Evolutionary conservation across 2,113 vertebrate species (phyloP), one percentile per base, ranked within the genome.

Genomic region (Periophthalmodon schlosseri): DNA sequence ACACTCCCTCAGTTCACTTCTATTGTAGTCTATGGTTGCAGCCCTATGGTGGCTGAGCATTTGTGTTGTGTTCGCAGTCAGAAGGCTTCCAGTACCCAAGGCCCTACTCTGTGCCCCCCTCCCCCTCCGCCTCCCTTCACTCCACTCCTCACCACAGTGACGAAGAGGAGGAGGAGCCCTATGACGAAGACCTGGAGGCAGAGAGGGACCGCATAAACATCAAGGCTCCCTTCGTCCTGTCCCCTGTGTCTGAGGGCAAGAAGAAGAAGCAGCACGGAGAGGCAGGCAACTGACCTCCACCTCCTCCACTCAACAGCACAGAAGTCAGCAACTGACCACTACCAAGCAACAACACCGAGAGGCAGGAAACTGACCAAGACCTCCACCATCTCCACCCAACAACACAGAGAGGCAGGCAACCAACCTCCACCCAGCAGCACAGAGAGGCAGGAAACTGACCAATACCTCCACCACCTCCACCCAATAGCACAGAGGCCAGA

Each of bases 131-230:
- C 36, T 99, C 97, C 20, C 78, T 96, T 84, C 93, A 92, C 86
- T 98, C 96, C 80, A 99, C 95, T 56, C 97, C 97, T 3, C 95
- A 95, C 66, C 94, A 96, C 81, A 98, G 96, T 0, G 95, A 96
- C 5, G 94, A 68, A 0, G 95, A 96, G 74, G 94, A 91, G 0
- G 92, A 95, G 0, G 96, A 96, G 75, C 85, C 95, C 23, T 99
- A 99, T 0, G 91, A 99, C 0, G 97, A 99, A 84, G 97, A 99
- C 0, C 93, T 96, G 84, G 97, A 99, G 77, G 97, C 96, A 0
- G 94, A 98, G 87, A 94, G 94, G 87, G 97, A 99, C 60, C 92
- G 96, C 36, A 80, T 94, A 80, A 99, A 99, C 81, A 97, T 99
- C 75, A 98, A 96, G 90, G 84, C 94, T 1, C 96, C 95, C 0